Evolutionary conservation across 2,888 invertebrate species (phyloP).

Genomic region (Blastobasis adustella): DNA sequence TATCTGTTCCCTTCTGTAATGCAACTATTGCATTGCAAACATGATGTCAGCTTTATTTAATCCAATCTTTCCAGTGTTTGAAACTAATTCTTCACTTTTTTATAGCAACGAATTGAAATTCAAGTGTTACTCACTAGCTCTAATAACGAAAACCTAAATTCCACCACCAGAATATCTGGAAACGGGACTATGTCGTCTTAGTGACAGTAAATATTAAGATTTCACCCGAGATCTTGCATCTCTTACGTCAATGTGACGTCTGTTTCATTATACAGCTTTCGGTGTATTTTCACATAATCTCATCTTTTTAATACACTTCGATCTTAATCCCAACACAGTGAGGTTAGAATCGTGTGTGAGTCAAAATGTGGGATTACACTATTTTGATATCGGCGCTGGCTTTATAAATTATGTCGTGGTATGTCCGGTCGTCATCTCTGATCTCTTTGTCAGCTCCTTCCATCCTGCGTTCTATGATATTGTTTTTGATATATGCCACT

Average conservation of each 20-base stretch:
- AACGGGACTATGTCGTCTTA: constrained; percentile 47
- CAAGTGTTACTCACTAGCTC: neutral
- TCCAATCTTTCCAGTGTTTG: neutral
- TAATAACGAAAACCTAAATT: constrained; percentile 8
- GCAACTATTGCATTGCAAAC: neutral
- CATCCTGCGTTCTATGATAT: constrained; percentile 38
- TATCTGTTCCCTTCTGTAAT: constrained; percentile 6
- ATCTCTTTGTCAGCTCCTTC: constrained; percentile 46
- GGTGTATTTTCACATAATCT: constrained; percentile 35
- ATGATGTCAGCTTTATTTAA: constrained; percentile 16
- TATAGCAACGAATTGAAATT: no score
- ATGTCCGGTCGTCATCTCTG: constrained; percentile 62
- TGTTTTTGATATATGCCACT: constrained; percentile 43
- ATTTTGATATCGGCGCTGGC: constrained; percentile 60
- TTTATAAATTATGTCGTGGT: constrained; percentile 63
- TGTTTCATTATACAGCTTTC: constrained; percentile 59
- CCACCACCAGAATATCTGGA: constrained; percentile 42
- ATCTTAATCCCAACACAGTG: constrained; percentile 38
- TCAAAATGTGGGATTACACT: constrained; percentile 35
- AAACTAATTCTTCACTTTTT: no score
- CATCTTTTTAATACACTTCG: constrained; percentile 27
- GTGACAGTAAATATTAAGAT: constrained; percentile 68
- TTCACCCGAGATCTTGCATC: constrained; percentile 64
- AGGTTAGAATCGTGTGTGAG: constrained; percentile 37
- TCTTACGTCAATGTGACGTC: constrained; percentile 71